Evolutionary conservation across 2,113 vertebrate species (phyloP).

Genomic region (Halcyon malimbica): DNA sequence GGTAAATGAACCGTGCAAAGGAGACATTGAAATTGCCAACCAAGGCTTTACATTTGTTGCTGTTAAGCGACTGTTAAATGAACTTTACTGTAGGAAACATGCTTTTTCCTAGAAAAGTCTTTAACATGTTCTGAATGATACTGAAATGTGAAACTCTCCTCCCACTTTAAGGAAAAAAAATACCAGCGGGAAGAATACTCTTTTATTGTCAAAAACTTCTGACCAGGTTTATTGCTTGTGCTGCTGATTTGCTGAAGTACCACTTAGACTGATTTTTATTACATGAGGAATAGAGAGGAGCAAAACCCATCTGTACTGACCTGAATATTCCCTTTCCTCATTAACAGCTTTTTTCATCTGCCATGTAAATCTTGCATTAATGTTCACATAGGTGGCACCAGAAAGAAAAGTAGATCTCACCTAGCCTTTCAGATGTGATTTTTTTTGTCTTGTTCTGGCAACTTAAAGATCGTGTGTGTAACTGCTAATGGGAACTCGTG

Average conservation of each 20-base stretch:
- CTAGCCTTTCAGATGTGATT: background rate
- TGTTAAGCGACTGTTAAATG: slow-evolving; percentile 28
- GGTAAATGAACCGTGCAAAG: slow-evolving; percentile 4
- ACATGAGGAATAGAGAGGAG: background rate
- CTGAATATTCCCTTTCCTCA: background rate
- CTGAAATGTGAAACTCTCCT: background rate
- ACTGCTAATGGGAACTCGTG: background rate
- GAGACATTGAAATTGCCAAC: slow-evolving; percentile 17
- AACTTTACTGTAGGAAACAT: background rate
- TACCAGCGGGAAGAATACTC: background rate
- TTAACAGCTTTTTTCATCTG: background rate
- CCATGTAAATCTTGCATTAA: background rate
- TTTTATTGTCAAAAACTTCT: background rate
- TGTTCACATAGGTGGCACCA: background rate
- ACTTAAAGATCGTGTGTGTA: background rate
- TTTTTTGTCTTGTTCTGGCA: background rate
- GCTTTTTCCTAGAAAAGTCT: slow-evolving; percentile 12
- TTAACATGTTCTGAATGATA: background rate
- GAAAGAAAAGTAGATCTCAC: background rate
- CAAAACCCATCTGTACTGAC: background rate
- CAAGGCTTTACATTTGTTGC: slow-evolving; percentile 12
- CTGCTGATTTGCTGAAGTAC: background rate
- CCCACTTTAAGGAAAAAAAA: background rate
- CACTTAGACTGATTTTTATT: background rate
- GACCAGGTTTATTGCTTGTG: background rate